These are phyloP conservation scores for Dasypolia templi DNA, from an alignment of 2,888 invertebrate genomes.

Conservation along the genomic window DNA sequence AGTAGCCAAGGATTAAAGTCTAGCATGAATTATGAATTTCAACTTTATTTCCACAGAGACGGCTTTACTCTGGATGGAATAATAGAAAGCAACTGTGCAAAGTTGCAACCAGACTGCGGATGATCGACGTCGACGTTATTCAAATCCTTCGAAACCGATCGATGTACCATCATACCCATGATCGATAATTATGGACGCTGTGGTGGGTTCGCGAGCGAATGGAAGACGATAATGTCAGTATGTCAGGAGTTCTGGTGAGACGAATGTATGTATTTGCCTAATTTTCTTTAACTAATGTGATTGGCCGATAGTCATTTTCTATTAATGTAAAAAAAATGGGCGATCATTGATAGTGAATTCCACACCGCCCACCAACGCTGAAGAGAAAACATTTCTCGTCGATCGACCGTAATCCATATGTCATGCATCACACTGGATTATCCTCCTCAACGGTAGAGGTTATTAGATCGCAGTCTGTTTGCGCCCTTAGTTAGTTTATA, in stretches of 20 bases:
- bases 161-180: too few species aligned
- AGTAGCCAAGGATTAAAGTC: constrained; percentile 4
- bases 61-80: background rate
- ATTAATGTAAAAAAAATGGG: background rate
- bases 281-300: background rate
- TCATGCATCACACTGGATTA: background rate
- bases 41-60: background rate
- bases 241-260: background rate
- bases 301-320: background rate
- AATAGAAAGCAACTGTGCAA: background rate
- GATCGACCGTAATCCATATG: background rate
- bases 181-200: too few species aligned
- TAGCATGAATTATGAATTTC: constrained; percentile 21
- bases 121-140: too few species aligned
- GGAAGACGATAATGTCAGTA: too few species aligned
- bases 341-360: too few species aligned
- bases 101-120: too few species aligned
- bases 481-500: constrained; percentile 7
- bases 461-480: background rate
- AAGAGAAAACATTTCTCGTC: background rate
- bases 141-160: too few species aligned
- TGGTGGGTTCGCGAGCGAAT: too few species aligned
- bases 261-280: background rate
- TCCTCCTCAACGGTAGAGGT: background rate
- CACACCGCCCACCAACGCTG: too few species aligned